phyloP scores from a whole-genome alignment of 1,140 invertebrate genomes.

The Drosophila oshimai region DNA sequence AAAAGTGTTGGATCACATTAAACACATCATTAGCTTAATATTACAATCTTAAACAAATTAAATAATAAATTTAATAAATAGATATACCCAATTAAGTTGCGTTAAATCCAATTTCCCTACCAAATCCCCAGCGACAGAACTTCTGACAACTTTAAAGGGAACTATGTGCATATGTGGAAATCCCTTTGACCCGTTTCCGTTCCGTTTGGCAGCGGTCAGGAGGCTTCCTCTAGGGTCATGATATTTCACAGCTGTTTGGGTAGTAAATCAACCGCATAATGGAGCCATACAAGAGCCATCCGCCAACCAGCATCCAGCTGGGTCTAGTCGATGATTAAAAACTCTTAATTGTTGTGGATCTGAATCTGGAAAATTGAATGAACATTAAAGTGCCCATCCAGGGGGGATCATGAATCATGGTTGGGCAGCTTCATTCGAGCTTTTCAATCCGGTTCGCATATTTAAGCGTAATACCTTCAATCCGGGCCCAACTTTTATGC shows the following conservation, averaged over 20 bases:
- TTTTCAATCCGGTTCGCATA: conserved; percentile 50
- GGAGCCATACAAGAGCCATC: conserved; percentile 37
- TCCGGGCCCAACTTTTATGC: conserved; percentile 35
- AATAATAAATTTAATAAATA: no score
- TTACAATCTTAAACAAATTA: no score
- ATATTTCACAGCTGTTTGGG: conserved; percentile 63
- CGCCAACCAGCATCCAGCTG: conserved; percentile 33
- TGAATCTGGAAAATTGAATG: conserved; percentile 46
- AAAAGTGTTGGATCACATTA: no score
- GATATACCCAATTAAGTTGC: no score
- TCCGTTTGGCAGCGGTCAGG: conserved; percentile 22
- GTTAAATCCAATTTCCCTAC: background rate
- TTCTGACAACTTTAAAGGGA: conserved; percentile 11
- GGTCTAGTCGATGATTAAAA: conserved; percentile 57
- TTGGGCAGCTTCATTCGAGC: conserved; percentile 20
- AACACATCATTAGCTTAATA: no score
- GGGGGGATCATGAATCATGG: conserved; percentile 41
- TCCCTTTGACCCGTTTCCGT: conserved; percentile 12
- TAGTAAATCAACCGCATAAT: conserved; percentile 69
- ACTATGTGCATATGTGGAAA: conserved; percentile 1
- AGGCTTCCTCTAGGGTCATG: conserved; percentile 5
- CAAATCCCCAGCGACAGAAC: background rate
- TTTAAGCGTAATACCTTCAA: conserved; percentile 59
- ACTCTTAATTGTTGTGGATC: conserved; percentile 56
- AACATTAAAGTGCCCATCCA: conserved; percentile 44